phyloP scores from a whole-genome alignment of 92 coral and sea anemone species.

The Hydrozoanthus gracilis region DNA sequence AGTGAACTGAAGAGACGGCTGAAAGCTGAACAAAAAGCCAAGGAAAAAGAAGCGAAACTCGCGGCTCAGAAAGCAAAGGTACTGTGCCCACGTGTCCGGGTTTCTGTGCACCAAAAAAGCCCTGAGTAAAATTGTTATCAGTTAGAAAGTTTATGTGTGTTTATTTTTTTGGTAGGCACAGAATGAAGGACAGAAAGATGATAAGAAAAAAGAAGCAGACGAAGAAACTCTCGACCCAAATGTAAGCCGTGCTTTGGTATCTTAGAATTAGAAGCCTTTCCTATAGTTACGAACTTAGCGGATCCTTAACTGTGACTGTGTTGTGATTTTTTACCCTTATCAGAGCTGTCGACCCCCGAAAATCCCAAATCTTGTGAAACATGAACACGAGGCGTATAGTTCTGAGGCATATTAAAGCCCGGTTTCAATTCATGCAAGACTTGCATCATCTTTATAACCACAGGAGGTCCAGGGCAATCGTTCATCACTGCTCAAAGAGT shows the following conservation, averaged over 20 bases:
- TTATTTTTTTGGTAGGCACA: constrained; percentile 49
- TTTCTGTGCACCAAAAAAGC: neutral
- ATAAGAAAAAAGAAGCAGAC: constrained; percentile 82
- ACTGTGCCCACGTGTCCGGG: constrained; percentile 40
- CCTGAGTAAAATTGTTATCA: neutral
- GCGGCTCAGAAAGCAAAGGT: constrained; percentile 70
- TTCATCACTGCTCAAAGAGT: no score
- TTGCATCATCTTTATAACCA: constrained; percentile 26
- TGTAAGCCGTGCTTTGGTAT: constrained; percentile 67
- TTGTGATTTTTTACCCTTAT: neutral
- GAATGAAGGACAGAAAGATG: constrained; percentile 60
- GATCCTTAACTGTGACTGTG: neutral
- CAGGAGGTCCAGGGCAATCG: no score
- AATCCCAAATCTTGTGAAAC: neutral
- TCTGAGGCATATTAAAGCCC: neutral
- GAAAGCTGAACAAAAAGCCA: constrained; percentile 96
- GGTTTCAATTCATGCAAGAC: neutral
- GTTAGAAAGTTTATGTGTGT: neutral
- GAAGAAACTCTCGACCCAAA: constrained; percentile 97
- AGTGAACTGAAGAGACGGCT: constrained; percentile 93
- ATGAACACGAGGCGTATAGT: no score
- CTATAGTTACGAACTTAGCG: neutral
- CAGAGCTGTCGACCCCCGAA: neutral
- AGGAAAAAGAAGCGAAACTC: constrained; percentile 90
- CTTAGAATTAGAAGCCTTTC: neutral